Base-by-base conservation (phyloP, 2,113 vertebrate species). In the Ifrita kowaldi region DNA sequence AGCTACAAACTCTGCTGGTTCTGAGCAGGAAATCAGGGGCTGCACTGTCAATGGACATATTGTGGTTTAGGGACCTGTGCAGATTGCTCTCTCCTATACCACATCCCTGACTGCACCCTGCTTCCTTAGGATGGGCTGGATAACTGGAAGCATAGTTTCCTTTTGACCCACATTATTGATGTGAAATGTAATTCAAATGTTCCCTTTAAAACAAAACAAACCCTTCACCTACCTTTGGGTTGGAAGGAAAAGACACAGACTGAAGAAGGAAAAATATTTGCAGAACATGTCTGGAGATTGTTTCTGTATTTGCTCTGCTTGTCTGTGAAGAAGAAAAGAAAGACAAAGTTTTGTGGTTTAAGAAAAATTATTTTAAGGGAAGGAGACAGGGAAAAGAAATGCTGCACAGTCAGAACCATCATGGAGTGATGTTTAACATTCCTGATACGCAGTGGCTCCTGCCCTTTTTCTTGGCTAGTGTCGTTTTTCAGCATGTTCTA, bases 211-310 rank as follows among this genome's bases (percentile, higher is more conserved):
- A 35, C 23, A 74, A 79, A 87, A 68, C 17, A 73, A 91, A 42
- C 1, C 2, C 21, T 81, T 28, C 1, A 7, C 96, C 97, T 94
- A 98, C 98, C 97, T 97, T 63, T 93, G 93, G 23, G 57, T 53
- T 33, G 95, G 84, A 95, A 98, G 83, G 82, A 95, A 89, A 91
- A 98, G 90, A 53, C 92, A 98, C 26, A 96, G 1, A 59, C 95
- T 4, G 24, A 93, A 59, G 92, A 97, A 75, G 55, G 37, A 93
- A 77, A 96, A 83, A 77, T 93, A 84, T 27, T 68, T 67, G 86
- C 24, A 52, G 55, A 70, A 90, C 98, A 98, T 98, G 50, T 97
- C 97, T 62, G 64, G 53, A 67, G 75, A 44, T 19, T 49, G 26
- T 84, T 81, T 71, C 79, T 81, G 56, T 64, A 7, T 57, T 77